Evolutionary conservation across 2,888 invertebrate genomes (phyloP).

Genomic region (Drosophila setosimentum): DNA sequence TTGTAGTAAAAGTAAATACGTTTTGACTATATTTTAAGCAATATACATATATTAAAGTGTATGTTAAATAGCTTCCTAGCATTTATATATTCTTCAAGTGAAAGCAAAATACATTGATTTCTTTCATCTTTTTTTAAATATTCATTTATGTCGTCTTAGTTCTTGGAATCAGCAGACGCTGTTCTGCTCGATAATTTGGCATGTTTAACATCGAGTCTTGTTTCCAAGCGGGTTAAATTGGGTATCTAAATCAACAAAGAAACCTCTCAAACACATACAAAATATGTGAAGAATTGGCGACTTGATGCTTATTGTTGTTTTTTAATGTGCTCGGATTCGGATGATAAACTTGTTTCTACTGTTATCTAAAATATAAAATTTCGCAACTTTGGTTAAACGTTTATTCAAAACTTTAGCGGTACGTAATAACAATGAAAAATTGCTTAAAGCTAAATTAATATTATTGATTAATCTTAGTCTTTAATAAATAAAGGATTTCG

Average conservation of each 20-base stretch:
- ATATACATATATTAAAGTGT: slow-evolving; percentile 41
- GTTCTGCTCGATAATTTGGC: not conserved
- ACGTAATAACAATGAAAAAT: not conserved
- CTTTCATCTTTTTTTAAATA: not conserved
- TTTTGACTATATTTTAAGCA: slow-evolving; percentile 57
- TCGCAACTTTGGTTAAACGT: not conserved
- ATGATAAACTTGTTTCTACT: not conserved
- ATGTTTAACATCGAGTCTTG: not conserved
- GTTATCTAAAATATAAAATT: not conserved
- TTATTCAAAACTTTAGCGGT: not conserved
- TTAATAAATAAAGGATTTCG: not conserved
- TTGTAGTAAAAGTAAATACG: slow-evolving; percentile 36
- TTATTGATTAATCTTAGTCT: not conserved
- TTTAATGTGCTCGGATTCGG: not conserved
- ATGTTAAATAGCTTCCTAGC: slow-evolving; percentile 41
- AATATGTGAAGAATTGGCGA: not conserved
- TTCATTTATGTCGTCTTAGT: slow-evolving; percentile 10
- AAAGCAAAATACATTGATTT: slow-evolving; percentile 32
- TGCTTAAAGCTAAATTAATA: not conserved
- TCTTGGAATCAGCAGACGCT: not conserved
- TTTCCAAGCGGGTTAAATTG: not conserved
- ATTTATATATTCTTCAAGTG: slow-evolving; percentile 38
- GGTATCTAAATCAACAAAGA: not conserved
- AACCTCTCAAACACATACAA: no score
- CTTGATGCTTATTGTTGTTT: not conserved